These are phyloP conservation scores for Mormyrus iriodes DNA, from an alignment of 2,113 vertebrate genomes.

Conservation along the genomic window DNA sequence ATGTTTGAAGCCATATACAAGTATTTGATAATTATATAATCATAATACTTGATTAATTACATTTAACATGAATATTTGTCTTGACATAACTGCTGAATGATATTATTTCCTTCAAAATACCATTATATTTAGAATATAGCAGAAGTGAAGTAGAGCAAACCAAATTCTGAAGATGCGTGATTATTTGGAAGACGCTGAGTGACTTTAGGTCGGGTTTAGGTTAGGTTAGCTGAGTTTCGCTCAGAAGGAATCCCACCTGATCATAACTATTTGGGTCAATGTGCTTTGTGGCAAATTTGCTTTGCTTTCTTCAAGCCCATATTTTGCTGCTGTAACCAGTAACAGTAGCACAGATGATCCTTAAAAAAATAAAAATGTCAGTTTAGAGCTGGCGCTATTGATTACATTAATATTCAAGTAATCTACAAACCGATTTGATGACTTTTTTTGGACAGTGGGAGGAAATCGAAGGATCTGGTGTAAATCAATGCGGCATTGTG, in stretches of 20 bases:
- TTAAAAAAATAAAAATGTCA: not conserved
- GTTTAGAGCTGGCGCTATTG: not conserved
- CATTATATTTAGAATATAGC: not conserved
- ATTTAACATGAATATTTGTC: not conserved
- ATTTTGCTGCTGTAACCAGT: not conserved
- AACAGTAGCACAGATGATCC: not conserved
- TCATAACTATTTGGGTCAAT: not conserved
- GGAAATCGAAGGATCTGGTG: not conserved
- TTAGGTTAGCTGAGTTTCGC: not conserved
- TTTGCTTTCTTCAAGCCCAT: not conserved
- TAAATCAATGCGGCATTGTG: not conserved
- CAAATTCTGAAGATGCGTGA: not conserved
- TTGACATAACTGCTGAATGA: not conserved
- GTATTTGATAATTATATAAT: not conserved
- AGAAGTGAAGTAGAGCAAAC: not conserved
- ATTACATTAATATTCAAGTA: not conserved
- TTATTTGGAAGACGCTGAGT: not conserved
- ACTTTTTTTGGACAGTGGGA: not conserved
- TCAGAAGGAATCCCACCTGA: not conserved
- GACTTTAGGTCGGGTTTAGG: no score
- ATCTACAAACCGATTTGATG: not conserved
- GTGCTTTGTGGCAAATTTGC: not conserved
- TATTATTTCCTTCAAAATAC: not conserved
- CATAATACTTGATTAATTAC: not conserved
- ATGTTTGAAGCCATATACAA: not conserved